phyloP scores from a whole-genome alignment of 2,797 vertebrate genomes.

The Salarias fasciatus region DNA sequence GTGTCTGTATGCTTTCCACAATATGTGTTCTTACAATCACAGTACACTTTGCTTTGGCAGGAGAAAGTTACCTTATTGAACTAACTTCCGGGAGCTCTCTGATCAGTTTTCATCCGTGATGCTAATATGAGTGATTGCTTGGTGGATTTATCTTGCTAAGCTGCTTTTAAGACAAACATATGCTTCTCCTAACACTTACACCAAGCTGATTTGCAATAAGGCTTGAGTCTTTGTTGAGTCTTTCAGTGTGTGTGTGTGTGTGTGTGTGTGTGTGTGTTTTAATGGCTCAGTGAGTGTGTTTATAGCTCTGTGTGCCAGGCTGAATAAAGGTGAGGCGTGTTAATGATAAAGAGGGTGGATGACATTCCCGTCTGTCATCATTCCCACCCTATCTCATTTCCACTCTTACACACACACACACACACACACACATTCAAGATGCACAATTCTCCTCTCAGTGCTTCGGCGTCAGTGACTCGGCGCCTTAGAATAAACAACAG shows the following conservation, averaged over 20 bases:
- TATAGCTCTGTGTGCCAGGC: slow-evolving; percentile 65
- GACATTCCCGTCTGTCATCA: slow-evolving; percentile 79
- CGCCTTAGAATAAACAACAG: slow-evolving; percentile 70
- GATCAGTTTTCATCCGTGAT: not conserved
- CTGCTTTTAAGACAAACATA: slow-evolving; percentile 5
- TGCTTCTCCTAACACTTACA: slow-evolving; percentile 11
- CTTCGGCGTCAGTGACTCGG: slow-evolving; percentile 52
- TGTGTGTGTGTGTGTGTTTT: slow-evolving; percentile 39
- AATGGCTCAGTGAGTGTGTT: slow-evolving; percentile 51
- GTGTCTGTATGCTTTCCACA: not conserved
- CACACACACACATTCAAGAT: slow-evolving; percentile 23
- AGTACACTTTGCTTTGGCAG: slow-evolving; percentile 23
- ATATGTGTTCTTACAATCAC: slow-evolving; percentile 11
- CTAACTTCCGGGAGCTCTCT: not conserved
- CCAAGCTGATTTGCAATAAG: slow-evolving; percentile 1
- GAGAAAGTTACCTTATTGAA: slow-evolving; percentile 25
- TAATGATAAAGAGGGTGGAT: slow-evolving; percentile 76
- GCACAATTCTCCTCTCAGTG: slow-evolving; percentile 29
- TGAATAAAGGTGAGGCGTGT: slow-evolving; percentile 73
- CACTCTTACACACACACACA: slow-evolving; percentile 31
- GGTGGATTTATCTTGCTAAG: not conserved
- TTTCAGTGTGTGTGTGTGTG: slow-evolving; percentile 11
- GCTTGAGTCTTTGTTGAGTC: slow-evolving; percentile 7
- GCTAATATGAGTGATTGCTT: not conserved
- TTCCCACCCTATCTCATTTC: slow-evolving; percentile 69